Base-by-base conservation (phyloP, 2,113 vertebrate genomes). In the Malaclemys terrapin region DNA sequence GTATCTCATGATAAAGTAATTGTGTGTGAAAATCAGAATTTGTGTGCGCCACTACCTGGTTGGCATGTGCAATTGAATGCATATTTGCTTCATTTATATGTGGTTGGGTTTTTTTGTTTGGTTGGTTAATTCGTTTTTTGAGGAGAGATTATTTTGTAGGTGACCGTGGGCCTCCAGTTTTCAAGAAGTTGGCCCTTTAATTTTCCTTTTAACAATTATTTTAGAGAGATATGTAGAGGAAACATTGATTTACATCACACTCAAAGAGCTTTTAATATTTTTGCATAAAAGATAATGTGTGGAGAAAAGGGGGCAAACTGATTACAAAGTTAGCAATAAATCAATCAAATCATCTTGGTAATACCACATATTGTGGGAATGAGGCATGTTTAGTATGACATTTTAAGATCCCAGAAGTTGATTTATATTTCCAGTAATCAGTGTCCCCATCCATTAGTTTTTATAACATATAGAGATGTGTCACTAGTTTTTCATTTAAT, bases 341-440 rank as follows among this genome's bases (percentile, higher is more conserved):
- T 98, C 96, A 97, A 31, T 45, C 4, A 53, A 75, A 86, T 49
- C 57, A 54, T 82, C 95, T 59, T 93, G 92, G 93, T 95, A 96
- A 96, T 95, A 82, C 69, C 72, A 89, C 93, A 96, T 42, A 14
- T 90, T 90, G 38, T 90, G 95, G 92, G 90, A 65, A 17, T 54
- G 86, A 92, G 82, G 87, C 87, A 93, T 93, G 95, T 88, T 98
- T 94, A 91, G 85, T 96, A 93, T 95, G 93, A 89, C 87, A 78
- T 93, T 95, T 94, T 94, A 93, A 97, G 94, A 96, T 94, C 91
- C 94, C 88, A 91, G 88, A 83, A 94, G 76, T 82, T 98, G 96
- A 98, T 98, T 98, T 98, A 97, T 96, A 83, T 59, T 94, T 97
- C 90, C 93, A 95, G 78, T 96, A 97, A 97, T 87, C 65, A 94